Conservation (phyloP, 2,888 invertebrate genomes). For the Nomada ferruginata region DNA sequence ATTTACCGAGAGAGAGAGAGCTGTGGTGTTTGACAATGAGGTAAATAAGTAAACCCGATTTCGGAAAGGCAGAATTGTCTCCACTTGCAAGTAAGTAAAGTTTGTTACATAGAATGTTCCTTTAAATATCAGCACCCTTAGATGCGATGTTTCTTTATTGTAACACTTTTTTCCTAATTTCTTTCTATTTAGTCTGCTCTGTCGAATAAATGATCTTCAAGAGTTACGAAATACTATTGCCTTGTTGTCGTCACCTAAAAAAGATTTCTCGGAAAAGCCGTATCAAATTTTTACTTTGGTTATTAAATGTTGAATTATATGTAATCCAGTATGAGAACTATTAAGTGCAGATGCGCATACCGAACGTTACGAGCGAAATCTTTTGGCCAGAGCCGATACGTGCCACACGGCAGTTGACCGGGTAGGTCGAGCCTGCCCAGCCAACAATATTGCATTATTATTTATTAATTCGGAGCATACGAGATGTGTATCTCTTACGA, state of each 20-base stretch:
- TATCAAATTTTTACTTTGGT: no score
- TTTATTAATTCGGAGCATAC: constrained; percentile 83
- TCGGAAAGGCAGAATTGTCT: no score
- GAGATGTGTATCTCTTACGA: constrained; percentile 81
- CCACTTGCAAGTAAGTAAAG: no score
- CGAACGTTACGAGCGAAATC: constrained; percentile 33
- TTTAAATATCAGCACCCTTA: no score
- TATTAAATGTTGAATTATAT: neutral
- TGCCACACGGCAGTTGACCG: constrained; percentile 58
- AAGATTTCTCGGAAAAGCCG: no score
- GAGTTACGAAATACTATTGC: neutral
- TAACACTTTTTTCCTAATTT: no score
- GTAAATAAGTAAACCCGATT: no score
- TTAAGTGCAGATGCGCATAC: constrained; percentile 5
- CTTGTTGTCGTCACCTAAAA: no score
- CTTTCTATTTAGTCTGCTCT: no score
- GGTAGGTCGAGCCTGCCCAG: constrained; percentile 64
- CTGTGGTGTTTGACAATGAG: no score
- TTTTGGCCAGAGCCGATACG: constrained; percentile 32
- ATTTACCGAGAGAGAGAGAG: neutral
- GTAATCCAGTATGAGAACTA: neutral
- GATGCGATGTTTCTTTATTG: no score
- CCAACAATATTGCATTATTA: constrained; percentile 83
- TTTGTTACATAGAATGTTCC: no score
- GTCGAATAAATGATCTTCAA: neutral